Percentiles rank a stretch among this genome's conserved stretches.
phyloP scores from a whole-genome alignment of 2,113 vertebrate species.

The Hypanus sabinus region DNA sequence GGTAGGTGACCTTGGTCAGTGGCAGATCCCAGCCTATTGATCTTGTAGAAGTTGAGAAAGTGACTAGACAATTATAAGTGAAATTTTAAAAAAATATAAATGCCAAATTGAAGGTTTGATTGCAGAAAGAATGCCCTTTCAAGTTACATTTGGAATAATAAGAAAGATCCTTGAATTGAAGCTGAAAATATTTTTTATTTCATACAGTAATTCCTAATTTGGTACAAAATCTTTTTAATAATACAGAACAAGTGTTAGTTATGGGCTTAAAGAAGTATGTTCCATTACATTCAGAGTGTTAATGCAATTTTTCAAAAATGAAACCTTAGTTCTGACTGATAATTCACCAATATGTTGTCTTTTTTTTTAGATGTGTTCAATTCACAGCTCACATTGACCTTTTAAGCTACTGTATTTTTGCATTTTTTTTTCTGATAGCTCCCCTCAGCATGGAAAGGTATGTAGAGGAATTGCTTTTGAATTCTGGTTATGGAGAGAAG shows the following conservation, averaged over 20 bases:
- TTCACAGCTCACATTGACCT: not conserved
- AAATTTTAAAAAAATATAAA: not conserved
- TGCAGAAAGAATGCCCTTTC: conserved; percentile 38
- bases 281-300: conserved; percentile 11
- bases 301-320: conserved; percentile 23
- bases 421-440: not conserved
- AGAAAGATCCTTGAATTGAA: conserved; percentile 46
- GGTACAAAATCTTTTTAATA: conserved; percentile 58
- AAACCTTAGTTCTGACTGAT: not conserved
- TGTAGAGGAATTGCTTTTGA: not conserved
- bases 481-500: not conserved
- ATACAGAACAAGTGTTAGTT: conserved; percentile 25
- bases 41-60: not conserved
- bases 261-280: not conserved
- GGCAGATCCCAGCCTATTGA: not conserved
- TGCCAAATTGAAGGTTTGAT: not conserved
- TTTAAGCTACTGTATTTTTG: not conserved
- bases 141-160: conserved; percentile 46
- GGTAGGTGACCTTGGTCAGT: not conserved
- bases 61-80: not conserved
- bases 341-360: not conserved
- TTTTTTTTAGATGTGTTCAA: not conserved
- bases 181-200: conserved; percentile 51
- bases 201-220: conserved; percentile 64
- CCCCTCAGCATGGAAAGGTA: not conserved